Evolutionary conservation across 1,140 invertebrate genomes (phyloP).

Genomic region (Brachionus rubens): DNA sequence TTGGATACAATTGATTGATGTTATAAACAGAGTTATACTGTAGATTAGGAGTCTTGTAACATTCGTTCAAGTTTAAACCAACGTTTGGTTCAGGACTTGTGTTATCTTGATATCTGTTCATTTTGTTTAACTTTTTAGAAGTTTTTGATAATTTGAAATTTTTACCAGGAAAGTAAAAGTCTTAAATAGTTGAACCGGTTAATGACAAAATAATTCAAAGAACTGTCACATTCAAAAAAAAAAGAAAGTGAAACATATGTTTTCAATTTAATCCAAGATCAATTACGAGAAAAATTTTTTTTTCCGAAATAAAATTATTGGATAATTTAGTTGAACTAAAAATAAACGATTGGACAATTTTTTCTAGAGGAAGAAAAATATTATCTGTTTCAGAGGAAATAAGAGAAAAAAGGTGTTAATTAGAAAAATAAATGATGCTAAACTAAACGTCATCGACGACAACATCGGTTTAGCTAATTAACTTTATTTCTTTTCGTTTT

Average conservation of each 20-base stretch:
- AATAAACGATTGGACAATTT: neutral
- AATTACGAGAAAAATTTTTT: conserved; percentile 36
- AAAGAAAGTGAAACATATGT: neutral
- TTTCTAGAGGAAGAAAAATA: neutral
- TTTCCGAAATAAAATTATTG: conserved; percentile 1
- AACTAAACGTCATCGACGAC: neutral
- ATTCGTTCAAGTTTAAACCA: conserved; percentile 16
- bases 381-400: conserved; percentile 25
- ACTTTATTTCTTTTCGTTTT: conserved; percentile 30
- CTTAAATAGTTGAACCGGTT: neutral
- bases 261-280: conserved; percentile 41
- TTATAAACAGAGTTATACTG: neutral
- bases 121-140: neutral
- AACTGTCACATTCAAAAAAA: neutral
- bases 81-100: conserved; percentile 8
- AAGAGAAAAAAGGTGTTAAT: conserved; percentile 39
- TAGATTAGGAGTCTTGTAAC: conserved; percentile 35
- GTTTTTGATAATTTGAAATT: neutral
- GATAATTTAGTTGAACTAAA: neutral
- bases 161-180: neutral
- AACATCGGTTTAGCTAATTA: conserved; percentile 34
- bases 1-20: conserved; percentile 17
- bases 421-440: conserved; percentile 39
- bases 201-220: neutral
- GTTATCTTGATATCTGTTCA: conserved; percentile 34